Base-by-base conservation (phyloP, 2,113 vertebrate genomes). In the Erythrocercus mccallii region DNA sequence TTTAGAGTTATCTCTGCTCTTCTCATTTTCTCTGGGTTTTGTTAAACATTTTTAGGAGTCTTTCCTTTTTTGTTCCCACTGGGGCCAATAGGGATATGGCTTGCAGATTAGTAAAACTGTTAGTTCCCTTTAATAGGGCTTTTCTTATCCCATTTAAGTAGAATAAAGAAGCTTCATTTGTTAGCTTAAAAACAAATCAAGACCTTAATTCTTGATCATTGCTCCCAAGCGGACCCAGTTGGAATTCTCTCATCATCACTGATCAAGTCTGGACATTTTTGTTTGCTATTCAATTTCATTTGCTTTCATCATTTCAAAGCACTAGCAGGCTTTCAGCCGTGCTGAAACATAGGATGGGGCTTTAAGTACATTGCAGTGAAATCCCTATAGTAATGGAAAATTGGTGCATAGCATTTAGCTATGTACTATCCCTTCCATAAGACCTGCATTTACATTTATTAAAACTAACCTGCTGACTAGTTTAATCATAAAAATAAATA, bases 241-340 rank as follows among this genome's bases (percentile, higher is more conserved):
- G 95, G 91, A 97, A 91, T 95, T 97, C 95, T 95, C 90, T 97
- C 96, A 97, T 97, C 97, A 95, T 89, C 91, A 86, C 84, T 86
- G 97, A 97, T 97, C 86, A 91, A 91, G 82, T 86, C 79, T 91
- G 86, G 97, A 97, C 93, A 96, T 96, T 64, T 97, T 98, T 97
- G 96, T 97, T 97, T 97, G 97, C 92, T 97, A 95, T 97, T 97
- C 90, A 97, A 95, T 97, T 96, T 96, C 95, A 74, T 44, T 86
- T 94, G 81, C 96, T 97, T 97, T 98, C 96, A 98, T 97, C 81
- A 94, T 97, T 97, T 96, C 91, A 94, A 96, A 97, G 92, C 93
- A 97, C 81, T 74, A 78, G 79, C 83, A 97, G 90, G 87, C 96
- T 97, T 92, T 94, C 87, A 54, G 84, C 86, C 93, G 93, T 23